phyloP scores from a whole-genome alignment of 2,888 invertebrate species.

The Drepana falcataria region DNA sequence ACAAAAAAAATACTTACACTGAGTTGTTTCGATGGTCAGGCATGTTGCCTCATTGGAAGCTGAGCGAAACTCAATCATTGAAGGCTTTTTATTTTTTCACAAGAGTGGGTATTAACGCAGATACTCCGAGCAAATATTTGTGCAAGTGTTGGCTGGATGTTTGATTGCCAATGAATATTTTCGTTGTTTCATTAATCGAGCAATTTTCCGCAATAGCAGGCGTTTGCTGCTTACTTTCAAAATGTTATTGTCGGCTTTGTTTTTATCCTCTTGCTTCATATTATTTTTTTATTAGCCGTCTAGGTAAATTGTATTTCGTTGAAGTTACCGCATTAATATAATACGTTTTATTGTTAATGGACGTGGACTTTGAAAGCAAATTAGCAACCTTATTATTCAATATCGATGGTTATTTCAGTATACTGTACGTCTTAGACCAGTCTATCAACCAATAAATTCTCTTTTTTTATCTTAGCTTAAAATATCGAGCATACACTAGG shows the following conservation, averaged over 20 bases:
- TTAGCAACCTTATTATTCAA: slow-evolving; percentile 42
- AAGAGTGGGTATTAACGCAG: slow-evolving; percentile 37
- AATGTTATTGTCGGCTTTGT: slow-evolving; percentile 24
- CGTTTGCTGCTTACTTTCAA: slow-evolving; percentile 29
- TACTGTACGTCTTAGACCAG: background rate
- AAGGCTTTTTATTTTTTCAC: slow-evolving; percentile 34
- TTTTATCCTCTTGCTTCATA: slow-evolving; percentile 20
- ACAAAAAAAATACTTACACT: background rate
- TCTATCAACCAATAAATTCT: too few species aligned
- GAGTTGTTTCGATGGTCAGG: slow-evolving; percentile 8
- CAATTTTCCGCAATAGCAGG: slow-evolving; percentile 33
- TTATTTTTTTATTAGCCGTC: slow-evolving; percentile 38
- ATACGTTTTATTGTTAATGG: slow-evolving; percentile 30
- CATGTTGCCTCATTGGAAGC: slow-evolving; percentile 28
- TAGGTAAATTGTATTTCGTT: slow-evolving; percentile 39
- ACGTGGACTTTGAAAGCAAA: slow-evolving; percentile 37
- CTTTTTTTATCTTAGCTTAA: too few species aligned
- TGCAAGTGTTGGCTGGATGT: slow-evolving; percentile 37
- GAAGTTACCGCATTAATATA: slow-evolving; percentile 32
- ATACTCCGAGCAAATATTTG: slow-evolving; percentile 51
- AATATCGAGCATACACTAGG: too few species aligned
- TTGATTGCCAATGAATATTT: slow-evolving; percentile 54
- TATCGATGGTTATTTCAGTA: slow-evolving; percentile 31
- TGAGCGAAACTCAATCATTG: slow-evolving; percentile 31
- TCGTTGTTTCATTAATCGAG: slow-evolving; percentile 45